These are phyloP conservation scores for Rhizomys pruinosus DNA, from an alignment of 2,113 vertebrate species.

Conservation along the genomic window DNA sequence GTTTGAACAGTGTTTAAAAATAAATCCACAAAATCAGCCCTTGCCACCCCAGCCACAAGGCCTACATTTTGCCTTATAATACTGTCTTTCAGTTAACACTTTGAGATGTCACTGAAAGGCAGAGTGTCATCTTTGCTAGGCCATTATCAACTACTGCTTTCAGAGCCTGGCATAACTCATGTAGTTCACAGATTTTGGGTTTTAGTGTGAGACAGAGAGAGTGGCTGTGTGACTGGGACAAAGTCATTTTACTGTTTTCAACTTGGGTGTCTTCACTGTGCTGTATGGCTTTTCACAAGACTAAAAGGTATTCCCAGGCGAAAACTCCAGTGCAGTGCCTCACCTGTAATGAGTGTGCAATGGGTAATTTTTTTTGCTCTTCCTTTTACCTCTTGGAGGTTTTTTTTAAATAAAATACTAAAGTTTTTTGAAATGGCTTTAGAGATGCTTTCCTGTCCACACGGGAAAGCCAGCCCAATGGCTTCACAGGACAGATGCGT, in stretches of 20 bases:
- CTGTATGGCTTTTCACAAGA: not conserved
- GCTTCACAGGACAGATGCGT: too few relatives aligned
- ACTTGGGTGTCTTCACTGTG: not conserved
- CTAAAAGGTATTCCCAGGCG: not conserved
- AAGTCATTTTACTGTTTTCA: not conserved
- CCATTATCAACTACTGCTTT: not conserved
- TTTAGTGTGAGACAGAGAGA: not conserved
- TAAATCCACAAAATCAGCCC: not conserved
- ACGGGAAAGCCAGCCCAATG: too few relatives aligned
- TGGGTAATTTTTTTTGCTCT: not conserved
- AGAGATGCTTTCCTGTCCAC: too few relatives aligned
- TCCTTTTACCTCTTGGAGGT: not conserved
- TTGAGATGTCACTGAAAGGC: not conserved
- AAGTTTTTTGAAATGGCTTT: not conserved
- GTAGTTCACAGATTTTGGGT: not conserved
- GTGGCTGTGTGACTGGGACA: not conserved
- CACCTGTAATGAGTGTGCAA: not conserved
- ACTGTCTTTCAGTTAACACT: not conserved
- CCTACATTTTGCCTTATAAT: not conserved
- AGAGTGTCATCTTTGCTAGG: fast-evolving
- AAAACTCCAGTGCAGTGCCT: not conserved
- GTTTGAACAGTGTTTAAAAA: conserved; percentile 6
- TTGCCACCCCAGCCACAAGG: not conserved
- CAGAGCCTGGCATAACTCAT: fast-evolving
- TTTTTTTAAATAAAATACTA: not conserved